Conservation (phyloP, 92 coral and sea anemone species). For the Ricordea florida region DNA sequence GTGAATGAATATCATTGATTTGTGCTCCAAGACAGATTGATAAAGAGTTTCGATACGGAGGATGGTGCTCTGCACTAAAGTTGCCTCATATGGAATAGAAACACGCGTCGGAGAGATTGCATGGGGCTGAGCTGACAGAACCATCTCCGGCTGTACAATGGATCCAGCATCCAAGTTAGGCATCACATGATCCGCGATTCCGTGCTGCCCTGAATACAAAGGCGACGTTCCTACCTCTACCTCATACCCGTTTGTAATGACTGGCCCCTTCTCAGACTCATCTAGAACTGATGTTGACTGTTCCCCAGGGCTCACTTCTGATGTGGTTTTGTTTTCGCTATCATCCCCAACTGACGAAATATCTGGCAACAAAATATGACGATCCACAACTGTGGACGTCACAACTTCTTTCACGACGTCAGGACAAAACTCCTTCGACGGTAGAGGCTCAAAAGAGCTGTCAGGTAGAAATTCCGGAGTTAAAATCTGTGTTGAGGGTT, state of each 20-base stretch:
- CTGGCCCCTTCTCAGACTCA: background rate
- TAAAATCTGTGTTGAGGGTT: background rate
- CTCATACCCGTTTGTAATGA: conserved; percentile 32
- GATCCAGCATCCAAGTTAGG: conserved; percentile 10
- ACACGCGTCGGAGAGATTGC: background rate
- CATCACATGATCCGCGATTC: background rate
- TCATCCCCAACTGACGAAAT: too few species aligned
- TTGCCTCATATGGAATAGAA: conserved; percentile 16
- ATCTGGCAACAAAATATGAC: background rate
- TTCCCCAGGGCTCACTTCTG: background rate
- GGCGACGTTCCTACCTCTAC: conserved; percentile 31
- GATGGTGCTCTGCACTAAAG: conserved; percentile 51
- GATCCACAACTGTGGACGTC: background rate
- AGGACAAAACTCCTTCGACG: background rate
- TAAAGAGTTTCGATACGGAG: conserved; percentile 80
- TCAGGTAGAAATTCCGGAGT: too few species aligned
- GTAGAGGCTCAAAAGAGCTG: background rate
- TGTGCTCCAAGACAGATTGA: conserved; percentile 78
- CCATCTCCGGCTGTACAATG: conserved; percentile 30
- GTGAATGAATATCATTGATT: conserved; percentile 70
- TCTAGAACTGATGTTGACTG: background rate
- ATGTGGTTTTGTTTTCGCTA: background rate
- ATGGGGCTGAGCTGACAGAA: background rate
- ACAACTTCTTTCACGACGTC: background rate
- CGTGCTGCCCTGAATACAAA: background rate